phyloP scores from a whole-genome alignment of 2,797 vertebrate species.

The Neosilurus mollespiculum region DNA sequence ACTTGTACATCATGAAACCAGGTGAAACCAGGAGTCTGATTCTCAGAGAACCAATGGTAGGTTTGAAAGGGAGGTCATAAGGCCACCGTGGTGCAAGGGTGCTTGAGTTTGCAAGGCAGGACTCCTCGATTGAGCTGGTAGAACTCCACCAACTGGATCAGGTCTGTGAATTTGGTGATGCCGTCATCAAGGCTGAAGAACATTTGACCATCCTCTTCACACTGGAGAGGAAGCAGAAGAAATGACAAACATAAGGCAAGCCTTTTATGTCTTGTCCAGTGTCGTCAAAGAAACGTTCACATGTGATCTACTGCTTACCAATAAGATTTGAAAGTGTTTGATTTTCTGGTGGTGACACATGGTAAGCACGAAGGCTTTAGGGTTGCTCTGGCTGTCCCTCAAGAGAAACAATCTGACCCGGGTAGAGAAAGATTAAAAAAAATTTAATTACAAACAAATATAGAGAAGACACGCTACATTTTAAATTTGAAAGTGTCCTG shows the following conservation, averaged over 20 bases:
- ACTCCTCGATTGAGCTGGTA: constrained; percentile 98
- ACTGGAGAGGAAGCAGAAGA: constrained; percentile 67
- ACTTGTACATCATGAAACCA: constrained; percentile 34
- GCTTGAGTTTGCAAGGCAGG: constrained; percentile 96
- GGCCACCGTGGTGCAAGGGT: constrained; percentile 96
- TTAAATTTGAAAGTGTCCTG: too few relatives aligned
- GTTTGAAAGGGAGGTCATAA: constrained; percentile 81
- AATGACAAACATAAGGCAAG: neutral
- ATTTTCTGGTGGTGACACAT: constrained; percentile 99
- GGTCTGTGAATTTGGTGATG: constrained; percentile 95
- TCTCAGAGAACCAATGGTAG: constrained; percentile 60
- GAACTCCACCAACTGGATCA: constrained; percentile 98
- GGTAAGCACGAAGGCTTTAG: constrained; percentile 96
- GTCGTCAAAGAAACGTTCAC: neutral
- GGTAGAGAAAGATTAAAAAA: neutral
- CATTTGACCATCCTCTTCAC: constrained; percentile 93
- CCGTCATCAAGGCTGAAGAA: constrained; percentile 98
- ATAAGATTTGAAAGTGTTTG: constrained; percentile 98
- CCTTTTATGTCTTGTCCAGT: neutral
- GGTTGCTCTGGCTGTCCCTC: constrained; percentile 98
- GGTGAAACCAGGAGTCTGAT: constrained; percentile 9
- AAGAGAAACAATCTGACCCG: constrained; percentile 90
- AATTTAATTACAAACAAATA: neutral
- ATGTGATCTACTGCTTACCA: constrained; percentile 77
- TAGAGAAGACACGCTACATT: neutral